These are phyloP conservation scores for Anthophora plumipes DNA, from an alignment of 2,888 invertebrate genomes.

Conservation along the genomic window DNA sequence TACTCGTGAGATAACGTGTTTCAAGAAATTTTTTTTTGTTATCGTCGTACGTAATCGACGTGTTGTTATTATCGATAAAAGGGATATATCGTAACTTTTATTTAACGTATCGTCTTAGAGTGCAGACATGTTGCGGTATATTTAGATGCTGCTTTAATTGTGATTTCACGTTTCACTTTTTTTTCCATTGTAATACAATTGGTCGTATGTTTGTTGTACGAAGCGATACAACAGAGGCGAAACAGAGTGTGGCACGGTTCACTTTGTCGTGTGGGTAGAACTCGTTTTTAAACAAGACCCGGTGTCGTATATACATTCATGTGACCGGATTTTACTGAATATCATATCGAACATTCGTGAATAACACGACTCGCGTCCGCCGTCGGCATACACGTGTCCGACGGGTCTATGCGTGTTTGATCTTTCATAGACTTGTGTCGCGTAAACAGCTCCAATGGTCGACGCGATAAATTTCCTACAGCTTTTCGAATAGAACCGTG, in stretches of 20 bases:
- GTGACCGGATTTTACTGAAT: slow-evolving; percentile 59
- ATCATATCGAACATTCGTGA: slow-evolving; percentile 53
- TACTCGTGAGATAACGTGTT: slow-evolving; percentile 25
- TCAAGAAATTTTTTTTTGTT: slow-evolving; percentile 3
- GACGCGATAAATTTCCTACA: background rate
- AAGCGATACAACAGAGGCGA: slow-evolving; percentile 31
- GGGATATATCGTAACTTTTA: too few species aligned
- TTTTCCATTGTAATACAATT: slow-evolving; percentile 29
- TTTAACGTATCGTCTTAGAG: background rate
- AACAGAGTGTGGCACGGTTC: slow-evolving; percentile 42
- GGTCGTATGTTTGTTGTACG: slow-evolving; percentile 23
- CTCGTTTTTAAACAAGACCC: slow-evolving; percentile 55
- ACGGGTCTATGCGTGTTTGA: slow-evolving; percentile 5
- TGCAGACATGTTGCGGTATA: background rate
- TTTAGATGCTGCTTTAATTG: background rate
- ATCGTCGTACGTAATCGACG: background rate
- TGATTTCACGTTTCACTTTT: slow-evolving; percentile 9
- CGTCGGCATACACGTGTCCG: background rate
- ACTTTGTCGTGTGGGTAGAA: slow-evolving; percentile 64
- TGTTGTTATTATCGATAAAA: background rate
- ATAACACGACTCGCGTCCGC: slow-evolving; percentile 9
- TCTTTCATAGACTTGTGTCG: slow-evolving; percentile 1
- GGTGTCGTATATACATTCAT: slow-evolving; percentile 39
- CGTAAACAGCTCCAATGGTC: background rate
- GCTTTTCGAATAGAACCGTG: background rate